These are phyloP conservation scores for Lepas anatifera DNA, from an alignment of 2,888 invertebrate genomes.

Conservation along the genomic window DNA sequence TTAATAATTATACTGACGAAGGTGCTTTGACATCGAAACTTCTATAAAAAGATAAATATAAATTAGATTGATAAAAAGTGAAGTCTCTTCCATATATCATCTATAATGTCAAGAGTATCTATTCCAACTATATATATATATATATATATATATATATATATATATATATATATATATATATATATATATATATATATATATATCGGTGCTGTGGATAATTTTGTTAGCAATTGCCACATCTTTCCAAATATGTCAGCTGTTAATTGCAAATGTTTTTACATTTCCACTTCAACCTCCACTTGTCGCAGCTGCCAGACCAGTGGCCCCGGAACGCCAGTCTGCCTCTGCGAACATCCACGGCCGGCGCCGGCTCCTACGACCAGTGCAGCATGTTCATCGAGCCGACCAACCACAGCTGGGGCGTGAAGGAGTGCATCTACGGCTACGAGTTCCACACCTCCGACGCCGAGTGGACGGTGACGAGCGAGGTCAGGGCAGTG, in stretches of 20 bases:
- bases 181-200: background rate
- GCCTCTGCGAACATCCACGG: background rate
- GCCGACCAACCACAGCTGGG: conserved; percentile 14
- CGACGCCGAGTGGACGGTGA: conserved; percentile 26
- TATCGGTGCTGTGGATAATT: too few species aligned
- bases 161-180: conserved; percentile 10
- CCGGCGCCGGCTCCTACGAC: background rate
- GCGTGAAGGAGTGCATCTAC: conserved; percentile 24
- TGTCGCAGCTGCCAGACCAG: background rate
- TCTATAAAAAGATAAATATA: too few species aligned
- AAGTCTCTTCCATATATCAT: too few species aligned
- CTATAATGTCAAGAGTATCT: too few species aligned
- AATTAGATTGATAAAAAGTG: too few species aligned
- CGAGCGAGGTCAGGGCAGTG: conserved; percentile 28
- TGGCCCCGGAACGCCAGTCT: background rate
- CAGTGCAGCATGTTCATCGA: conserved; percentile 17
- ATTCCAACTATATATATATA: too few species aligned
- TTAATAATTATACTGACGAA: too few species aligned
- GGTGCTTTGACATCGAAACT: too few species aligned
- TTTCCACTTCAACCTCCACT: too few species aligned
- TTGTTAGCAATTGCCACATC: too few species aligned
- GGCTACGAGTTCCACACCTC: conserved; percentile 27
- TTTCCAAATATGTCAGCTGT: too few species aligned
- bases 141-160: background rate
- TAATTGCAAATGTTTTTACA: too few species aligned